Evolutionary conservation across 2,113 vertebrate genomes (phyloP), one percentile per base, ranked within the genome.

Genomic region (Emberiza fucata): DNA sequence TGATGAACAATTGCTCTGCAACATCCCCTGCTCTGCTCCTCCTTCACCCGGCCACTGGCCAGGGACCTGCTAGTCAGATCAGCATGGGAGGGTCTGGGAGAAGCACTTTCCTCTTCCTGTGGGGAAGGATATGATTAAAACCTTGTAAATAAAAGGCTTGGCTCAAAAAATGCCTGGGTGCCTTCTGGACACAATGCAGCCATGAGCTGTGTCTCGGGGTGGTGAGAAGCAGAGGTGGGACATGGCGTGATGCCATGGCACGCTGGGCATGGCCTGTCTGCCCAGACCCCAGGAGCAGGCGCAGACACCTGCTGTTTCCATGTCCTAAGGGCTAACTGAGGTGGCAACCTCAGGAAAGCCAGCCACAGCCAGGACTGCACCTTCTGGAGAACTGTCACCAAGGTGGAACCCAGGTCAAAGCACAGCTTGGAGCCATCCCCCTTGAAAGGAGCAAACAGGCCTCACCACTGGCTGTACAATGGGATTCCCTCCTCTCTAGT

Each of bases 61-160:
- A 1, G 42, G 45, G 56, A 92, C 70, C 91, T 95, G 76, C 56
- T 88, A 60, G 39, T 92, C 91, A 92, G 33, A 92, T 92, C 87
- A 94, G 23, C 0, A 0, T 88, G 82, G 76, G 88, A 93, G 83
- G 40, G 80, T 33, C 72, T 17, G 50, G 71, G 79, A 92, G 71
- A 94, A 95, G 87, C 68, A 75, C 33, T 93, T 96, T 71, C 79
- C 2, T 2, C 81, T 96, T 96, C 95, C 92, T 96, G 53, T 47
- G 48, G 51, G 80, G 92, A 94, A 95, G 93, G 90, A 95, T 77
- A 39, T 92, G 82, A 95, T 78, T 90, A 94, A 91, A 93, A 69
- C 53, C 50, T 76, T 86, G 80, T 70, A 94, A 95, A 94, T 91
- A 82, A 50, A 80, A 83, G 29, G 22, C 45, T 65, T 93, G 90